These are phyloP conservation scores for Marasmarcha lunaedactyla DNA, from an alignment of 2,888 invertebrate species.

Conservation along the genomic window DNA sequence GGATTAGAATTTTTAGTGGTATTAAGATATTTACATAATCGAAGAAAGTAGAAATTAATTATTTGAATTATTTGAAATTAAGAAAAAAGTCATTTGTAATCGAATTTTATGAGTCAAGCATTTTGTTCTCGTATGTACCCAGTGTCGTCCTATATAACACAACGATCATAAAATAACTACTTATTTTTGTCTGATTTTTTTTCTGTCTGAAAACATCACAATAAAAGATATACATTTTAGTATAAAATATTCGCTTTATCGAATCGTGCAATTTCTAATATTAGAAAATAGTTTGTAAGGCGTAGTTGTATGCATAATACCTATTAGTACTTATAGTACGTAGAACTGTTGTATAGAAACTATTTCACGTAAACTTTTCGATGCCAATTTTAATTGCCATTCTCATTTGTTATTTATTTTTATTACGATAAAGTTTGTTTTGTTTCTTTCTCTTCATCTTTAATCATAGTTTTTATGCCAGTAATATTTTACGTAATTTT, in stretches of 20 bases:
- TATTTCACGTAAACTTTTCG: slow-evolving; percentile 12
- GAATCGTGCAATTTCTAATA: slow-evolving; percentile 65
- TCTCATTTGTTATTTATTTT: slow-evolving; percentile 66
- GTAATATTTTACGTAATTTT: slow-evolving; percentile 44
- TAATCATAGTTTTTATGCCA: slow-evolving; percentile 50
- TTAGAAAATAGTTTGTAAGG: slow-evolving; percentile 47
- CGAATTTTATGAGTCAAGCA: slow-evolving; percentile 15
- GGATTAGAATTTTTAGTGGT: slow-evolving; percentile 20
- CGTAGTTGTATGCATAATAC: slow-evolving; percentile 33
- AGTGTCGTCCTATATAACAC: slow-evolving; percentile 22
- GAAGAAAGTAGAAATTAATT: too few species aligned
- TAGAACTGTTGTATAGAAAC: slow-evolving; percentile 1
- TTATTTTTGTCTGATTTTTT: not conserved
- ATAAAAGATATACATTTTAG: not conserved
- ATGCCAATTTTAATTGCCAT: slow-evolving; percentile 39
- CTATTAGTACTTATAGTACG: slow-evolving; percentile 12
- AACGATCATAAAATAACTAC: too few species aligned
- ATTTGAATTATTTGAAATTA: too few species aligned
- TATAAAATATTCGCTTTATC: slow-evolving; percentile 57
- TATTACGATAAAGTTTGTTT: slow-evolving; percentile 45
- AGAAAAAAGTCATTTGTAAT: slow-evolving; percentile 17
- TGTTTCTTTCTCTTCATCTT: slow-evolving; percentile 30
- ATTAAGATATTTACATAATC: slow-evolving; percentile 8
- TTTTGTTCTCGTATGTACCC: slow-evolving; percentile 21
- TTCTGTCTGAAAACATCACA: not conserved